These are phyloP conservation scores for Hassar affinis DNA, from an alignment of 2,113 vertebrate genomes.

Conservation along the genomic window DNA sequence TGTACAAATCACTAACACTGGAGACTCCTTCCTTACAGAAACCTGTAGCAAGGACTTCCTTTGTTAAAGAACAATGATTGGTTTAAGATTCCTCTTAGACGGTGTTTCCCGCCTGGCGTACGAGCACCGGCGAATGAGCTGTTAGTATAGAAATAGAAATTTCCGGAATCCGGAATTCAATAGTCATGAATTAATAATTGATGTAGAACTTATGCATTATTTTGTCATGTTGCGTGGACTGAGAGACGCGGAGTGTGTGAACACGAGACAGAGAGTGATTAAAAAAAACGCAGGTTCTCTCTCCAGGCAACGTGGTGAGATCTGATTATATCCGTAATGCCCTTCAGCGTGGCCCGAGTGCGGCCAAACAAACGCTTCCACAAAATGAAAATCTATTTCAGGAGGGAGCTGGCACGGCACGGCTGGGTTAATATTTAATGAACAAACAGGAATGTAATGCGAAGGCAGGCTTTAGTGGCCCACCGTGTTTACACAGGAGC, in stretches of 20 bases:
- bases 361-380: slow-evolving; percentile 34
- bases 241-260: neutral
- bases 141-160: no score
- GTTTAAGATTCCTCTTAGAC: neutral
- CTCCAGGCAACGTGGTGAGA: slow-evolving; percentile 27
- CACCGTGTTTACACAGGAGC: slow-evolving; percentile 49
- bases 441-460: slow-evolving; percentile 56
- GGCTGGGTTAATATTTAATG: slow-evolving; percentile 64
- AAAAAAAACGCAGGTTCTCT: slow-evolving; percentile 16
- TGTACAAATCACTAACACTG: no score
- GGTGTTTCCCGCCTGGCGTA: neutral
- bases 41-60: no score
- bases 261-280: slow-evolving; percentile 4
- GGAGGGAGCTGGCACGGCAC: slow-evolving; percentile 51
- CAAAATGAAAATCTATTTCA: slow-evolving; percentile 63
- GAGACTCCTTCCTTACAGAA: no score
- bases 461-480: slow-evolving; percentile 33
- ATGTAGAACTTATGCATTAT: neutral
- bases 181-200: neutral
- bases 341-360: slow-evolving; percentile 38
- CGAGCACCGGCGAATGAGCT: neutral
- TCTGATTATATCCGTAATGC: slow-evolving; percentile 48
- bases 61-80: no score
- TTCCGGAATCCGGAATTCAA: neutral
- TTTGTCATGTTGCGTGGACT: neutral